Evolutionary conservation across 2,797 vertebrate species (phyloP).

Genomic region (Sebastes flavidus): DNA sequence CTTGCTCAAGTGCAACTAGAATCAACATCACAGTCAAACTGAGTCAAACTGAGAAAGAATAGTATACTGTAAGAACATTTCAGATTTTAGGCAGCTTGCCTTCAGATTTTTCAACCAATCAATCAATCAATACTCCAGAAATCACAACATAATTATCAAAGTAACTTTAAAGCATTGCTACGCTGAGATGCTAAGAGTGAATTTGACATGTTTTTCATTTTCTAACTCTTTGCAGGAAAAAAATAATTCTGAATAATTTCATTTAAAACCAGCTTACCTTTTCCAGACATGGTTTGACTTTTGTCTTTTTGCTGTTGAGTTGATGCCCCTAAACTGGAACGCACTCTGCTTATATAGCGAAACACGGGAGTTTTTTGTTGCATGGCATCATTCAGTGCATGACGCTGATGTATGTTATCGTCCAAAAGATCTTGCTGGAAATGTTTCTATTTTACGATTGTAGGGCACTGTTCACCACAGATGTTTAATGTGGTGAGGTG

Average conservation of each 20-base stretch:
- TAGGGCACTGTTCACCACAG: neutral
- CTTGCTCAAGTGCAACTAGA: neutral
- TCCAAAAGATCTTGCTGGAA: neutral
- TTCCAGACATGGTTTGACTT: conserved; percentile 45
- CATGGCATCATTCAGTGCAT: neutral
- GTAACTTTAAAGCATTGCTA: neutral
- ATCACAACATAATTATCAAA: neutral
- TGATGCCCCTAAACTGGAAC: neutral
- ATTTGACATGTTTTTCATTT: neutral
- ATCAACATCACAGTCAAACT: neutral
- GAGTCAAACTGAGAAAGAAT: neutral
- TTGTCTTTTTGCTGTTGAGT: neutral
- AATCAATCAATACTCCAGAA: neutral
- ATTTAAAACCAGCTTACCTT: conserved; percentile 53
- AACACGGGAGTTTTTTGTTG: neutral
- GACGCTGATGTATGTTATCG: conserved; percentile 25
- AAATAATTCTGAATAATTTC: neutral
- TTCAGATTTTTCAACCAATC: neutral
- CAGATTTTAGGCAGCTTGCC: neutral
- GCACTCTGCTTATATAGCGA: conserved; percentile 39
- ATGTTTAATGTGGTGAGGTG: conserved; percentile 4
- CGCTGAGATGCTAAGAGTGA: neutral
- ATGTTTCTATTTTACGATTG: conserved; percentile 16
- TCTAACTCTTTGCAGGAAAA: neutral
- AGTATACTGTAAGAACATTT: neutral